Conservation (phyloP, 2,888 invertebrate species). For the Halictus quadricinctus region DNA sequence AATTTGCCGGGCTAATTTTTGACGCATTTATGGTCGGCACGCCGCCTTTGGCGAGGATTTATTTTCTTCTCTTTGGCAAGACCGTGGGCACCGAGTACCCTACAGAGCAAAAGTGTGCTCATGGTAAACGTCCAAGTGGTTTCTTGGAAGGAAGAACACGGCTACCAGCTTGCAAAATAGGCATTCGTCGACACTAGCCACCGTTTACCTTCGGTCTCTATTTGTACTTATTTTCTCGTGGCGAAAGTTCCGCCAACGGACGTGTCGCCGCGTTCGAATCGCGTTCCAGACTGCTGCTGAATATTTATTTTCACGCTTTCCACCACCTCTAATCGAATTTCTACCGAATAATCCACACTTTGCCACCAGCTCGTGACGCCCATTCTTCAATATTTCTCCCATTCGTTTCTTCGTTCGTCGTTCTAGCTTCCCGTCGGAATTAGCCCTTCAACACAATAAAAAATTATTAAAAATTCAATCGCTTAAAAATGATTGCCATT, state of each 20-base stretch:
- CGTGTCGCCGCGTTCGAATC: slow-evolving; percentile 40
- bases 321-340: slow-evolving; percentile 10
- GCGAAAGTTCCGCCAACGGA: slow-evolving; percentile 42
- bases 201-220: slow-evolving; percentile 66
- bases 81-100: slow-evolving; percentile 65
- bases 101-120: slow-evolving; percentile 71
- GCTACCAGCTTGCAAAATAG: slow-evolving; percentile 76
- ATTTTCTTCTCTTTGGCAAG: slow-evolving; percentile 59
- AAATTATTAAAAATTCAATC: too few relatives aligned
- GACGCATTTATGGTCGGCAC: slow-evolving; percentile 59
- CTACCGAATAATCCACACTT: neutral
- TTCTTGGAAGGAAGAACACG: slow-evolving; percentile 69
- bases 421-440: neutral
- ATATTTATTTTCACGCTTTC: slow-evolving; percentile 51
- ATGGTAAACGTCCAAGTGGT: slow-evolving; percentile 72
- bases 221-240: slow-evolving; percentile 55
- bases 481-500: too few relatives aligned
- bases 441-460: too few relatives aligned
- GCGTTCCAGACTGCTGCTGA: slow-evolving; percentile 20
- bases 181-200: slow-evolving; percentile 70
- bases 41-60: slow-evolving; percentile 53
- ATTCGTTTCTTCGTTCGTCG: neutral
- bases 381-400: neutral
- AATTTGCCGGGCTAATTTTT: slow-evolving; percentile 63
- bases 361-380: neutral